Evolutionary conservation across 2,888 invertebrate genomes (phyloP).

Genomic region (Lasioglossum morio): DNA sequence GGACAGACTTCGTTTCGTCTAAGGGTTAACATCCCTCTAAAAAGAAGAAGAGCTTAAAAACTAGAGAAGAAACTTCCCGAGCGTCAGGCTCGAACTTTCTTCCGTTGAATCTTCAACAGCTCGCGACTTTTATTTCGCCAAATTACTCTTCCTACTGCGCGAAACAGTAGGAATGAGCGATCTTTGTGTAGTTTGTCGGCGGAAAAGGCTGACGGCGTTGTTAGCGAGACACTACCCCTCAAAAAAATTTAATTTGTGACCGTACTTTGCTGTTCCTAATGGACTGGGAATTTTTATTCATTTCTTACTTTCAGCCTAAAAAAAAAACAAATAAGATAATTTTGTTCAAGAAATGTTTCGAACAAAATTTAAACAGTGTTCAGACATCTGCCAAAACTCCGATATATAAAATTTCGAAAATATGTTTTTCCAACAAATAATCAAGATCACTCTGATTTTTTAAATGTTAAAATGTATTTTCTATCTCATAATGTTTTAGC

Average conservation of each 20-base stretch:
- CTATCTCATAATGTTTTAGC: too few species aligned
- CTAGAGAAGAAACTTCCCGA: background rate
- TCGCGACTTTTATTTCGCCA: background rate
- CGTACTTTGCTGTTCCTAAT: background rate
- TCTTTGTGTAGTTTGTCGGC: background rate
- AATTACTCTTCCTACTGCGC: background rate
- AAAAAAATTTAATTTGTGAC: background rate
- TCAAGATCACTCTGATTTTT: too few species aligned
- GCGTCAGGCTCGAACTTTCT: conserved; percentile 1
- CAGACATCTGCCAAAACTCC: too few species aligned
- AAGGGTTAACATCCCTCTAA: background rate
- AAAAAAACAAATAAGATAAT: too few species aligned
- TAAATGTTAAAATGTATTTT: too few species aligned
- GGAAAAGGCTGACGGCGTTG: background rate
- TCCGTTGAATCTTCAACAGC: background rate
- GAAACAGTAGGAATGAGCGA: background rate
- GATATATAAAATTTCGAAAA: too few species aligned
- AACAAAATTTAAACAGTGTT: too few species aligned
- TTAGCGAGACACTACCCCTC: background rate
- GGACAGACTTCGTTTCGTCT: background rate
- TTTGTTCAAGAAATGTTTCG: too few species aligned
- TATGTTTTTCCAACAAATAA: too few species aligned
- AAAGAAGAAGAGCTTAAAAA: conserved; percentile 9
- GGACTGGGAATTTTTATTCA: background rate
- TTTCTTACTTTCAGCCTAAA: too few species aligned